Evolutionary conservation across 2,113 vertebrate species (phyloP).

Genomic region (Phylloscopus trochiloides): DNA sequence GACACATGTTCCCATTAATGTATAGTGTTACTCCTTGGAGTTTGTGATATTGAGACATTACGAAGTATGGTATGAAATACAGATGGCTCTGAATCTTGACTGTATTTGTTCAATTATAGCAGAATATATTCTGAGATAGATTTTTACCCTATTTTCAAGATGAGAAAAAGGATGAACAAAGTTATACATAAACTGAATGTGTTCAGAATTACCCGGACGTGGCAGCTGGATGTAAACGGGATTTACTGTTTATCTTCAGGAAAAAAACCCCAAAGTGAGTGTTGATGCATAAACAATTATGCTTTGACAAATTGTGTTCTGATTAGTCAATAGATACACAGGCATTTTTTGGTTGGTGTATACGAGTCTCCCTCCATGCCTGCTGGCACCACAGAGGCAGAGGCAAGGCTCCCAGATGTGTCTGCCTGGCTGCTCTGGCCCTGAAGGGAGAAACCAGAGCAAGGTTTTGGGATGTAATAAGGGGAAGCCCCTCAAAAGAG

Average conservation of each 20-base stretch:
- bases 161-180: conserved; percentile 7
- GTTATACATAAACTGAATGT: background rate
- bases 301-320: background rate
- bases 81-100: conserved; percentile 33
- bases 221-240: background rate
- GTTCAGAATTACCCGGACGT: conserved; percentile 14
- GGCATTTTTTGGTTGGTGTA: background rate
- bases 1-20: conserved; percentile 50
- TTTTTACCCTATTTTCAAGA: conserved; percentile 35
- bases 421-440: background rate
- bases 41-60: conserved; percentile 35
- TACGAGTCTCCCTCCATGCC: background rate
- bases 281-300: background rate
- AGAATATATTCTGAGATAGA: conserved; percentile 42
- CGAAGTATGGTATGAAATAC: background rate
- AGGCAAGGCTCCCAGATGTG: background rate
- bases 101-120: conserved; percentile 67
- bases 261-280: background rate
- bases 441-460: background rate
- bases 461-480: background rate
- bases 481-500: background rate
- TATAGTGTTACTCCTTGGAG: conserved; percentile 52
- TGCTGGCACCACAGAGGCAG: background rate
- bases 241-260: background rate
- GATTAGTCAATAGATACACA: background rate